Conservation (phyloP, 2,797 vertebrate species). For the Mormyrops attenuatus region DNA sequence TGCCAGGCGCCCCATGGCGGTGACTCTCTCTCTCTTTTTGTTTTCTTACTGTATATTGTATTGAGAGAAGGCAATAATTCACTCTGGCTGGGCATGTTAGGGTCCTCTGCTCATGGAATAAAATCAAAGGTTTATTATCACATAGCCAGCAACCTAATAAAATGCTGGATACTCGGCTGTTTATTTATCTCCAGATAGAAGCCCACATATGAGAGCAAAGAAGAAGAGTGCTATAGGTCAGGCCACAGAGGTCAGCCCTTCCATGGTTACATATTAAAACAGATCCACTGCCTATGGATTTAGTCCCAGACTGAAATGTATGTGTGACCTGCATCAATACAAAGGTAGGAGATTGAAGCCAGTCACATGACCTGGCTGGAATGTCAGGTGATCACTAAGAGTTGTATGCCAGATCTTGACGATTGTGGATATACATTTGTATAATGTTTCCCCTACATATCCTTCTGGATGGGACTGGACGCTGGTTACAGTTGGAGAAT, state of each 20-base stretch:
- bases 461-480: not conserved
- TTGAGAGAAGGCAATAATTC: slow-evolving; percentile 28
- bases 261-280: slow-evolving; percentile 29
- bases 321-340: slow-evolving; percentile 23
- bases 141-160: slow-evolving; percentile 36
- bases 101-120: slow-evolving; percentile 21
- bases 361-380: slow-evolving; percentile 29
- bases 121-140: slow-evolving; percentile 28
- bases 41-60: not conserved
- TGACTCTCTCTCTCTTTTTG: not conserved
- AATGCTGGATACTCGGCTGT: slow-evolving; percentile 43
- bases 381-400: slow-evolving; percentile 32
- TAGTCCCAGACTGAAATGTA: slow-evolving; percentile 39
- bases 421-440: not conserved
- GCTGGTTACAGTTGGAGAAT: not conserved
- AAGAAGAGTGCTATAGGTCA: slow-evolving; percentile 27
- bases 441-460: not conserved
- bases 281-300: slow-evolving; percentile 30
- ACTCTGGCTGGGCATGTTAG: slow-evolving; percentile 32
- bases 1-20: not conserved
- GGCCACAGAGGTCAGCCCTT: slow-evolving; percentile 20
- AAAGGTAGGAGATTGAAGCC: not conserved
- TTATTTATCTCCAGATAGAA: slow-evolving; percentile 35
- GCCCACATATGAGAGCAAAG: slow-evolving; percentile 32
- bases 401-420: not conserved